Conservation (phyloP, 2,888 invertebrate species). For the Hirtodrosophila alboralis region DNA sequence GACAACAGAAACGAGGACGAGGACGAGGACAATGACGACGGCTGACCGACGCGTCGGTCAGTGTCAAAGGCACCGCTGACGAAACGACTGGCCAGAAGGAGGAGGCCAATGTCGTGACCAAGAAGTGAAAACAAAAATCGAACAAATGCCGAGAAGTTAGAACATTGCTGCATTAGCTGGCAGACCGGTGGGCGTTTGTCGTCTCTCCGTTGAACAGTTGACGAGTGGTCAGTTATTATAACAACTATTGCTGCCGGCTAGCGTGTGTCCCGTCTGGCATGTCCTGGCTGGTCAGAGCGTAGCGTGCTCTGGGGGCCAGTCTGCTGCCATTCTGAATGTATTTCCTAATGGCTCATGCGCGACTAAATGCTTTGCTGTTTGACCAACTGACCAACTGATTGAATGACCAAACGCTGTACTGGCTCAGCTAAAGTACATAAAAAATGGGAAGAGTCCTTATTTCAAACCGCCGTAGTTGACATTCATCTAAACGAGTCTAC, state of each 20-base stretch:
- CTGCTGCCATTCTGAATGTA: slow-evolving; percentile 5
- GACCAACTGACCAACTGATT: slow-evolving; percentile 25
- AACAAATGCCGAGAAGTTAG: slow-evolving; percentile 37
- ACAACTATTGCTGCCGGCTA: slow-evolving; percentile 45
- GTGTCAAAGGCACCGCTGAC: slow-evolving; percentile 56
- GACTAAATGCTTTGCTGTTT: slow-evolving; percentile 58
- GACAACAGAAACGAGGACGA: background rate
- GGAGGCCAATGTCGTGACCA: slow-evolving; percentile 41
- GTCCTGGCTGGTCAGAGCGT: slow-evolving; percentile 5
- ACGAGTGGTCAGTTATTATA: slow-evolving; percentile 49
- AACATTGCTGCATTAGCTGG: slow-evolving; percentile 18
- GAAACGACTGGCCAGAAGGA: background rate
- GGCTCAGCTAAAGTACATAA: background rate
- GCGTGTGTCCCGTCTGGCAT: slow-evolving; percentile 6
- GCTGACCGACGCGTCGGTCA: slow-evolving; percentile 44
- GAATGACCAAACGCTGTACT: slow-evolving; percentile 9
- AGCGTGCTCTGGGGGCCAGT: slow-evolving; percentile 31
- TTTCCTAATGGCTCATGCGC: slow-evolving; percentile 52
- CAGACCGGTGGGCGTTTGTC: slow-evolving; percentile 4
- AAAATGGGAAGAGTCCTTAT: background rate
- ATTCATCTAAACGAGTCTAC: slow-evolving; percentile 10
- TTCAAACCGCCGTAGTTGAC: slow-evolving; percentile 15
- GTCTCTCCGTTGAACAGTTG: slow-evolving; percentile 3
- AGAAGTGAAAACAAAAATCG: slow-evolving; percentile 31
- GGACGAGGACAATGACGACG: slow-evolving; percentile 7